Percentiles rank a stretch among this genome's conserved stretches.
phyloP scores from a whole-genome alignment of 2,113 vertebrate species.

The Scortum barcoo region DNA sequence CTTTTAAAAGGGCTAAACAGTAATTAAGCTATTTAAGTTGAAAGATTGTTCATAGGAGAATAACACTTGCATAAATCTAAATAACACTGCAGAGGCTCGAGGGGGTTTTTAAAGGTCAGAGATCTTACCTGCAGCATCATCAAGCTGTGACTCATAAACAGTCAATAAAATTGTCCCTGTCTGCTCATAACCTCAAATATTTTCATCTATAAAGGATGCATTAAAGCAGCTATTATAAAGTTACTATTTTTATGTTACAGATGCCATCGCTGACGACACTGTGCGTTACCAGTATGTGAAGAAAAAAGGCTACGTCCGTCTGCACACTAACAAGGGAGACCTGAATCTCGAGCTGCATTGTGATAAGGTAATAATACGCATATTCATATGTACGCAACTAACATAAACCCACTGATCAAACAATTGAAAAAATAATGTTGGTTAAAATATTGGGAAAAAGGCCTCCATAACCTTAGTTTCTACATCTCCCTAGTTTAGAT shows the following conservation, averaged over 20 bases:
- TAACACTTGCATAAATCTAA: not conserved
- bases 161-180: not conserved
- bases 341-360: conserved; percentile 96
- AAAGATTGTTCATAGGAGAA: not conserved
- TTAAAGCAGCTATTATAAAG: not conserved
- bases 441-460: not conserved
- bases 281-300: conserved; percentile 95
- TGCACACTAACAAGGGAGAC: conserved; percentile 95
- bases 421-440: not conserved
- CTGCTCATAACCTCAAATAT: not conserved
- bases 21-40: not conserved
- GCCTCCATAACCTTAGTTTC: too few species aligned
- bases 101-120: conserved; percentile 22
- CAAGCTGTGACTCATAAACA: not conserved
- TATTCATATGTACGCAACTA: not conserved
- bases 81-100: conserved; percentile 1
- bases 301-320: conserved; percentile 96
- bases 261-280: conserved; percentile 91
- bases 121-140: conserved; percentile 13
- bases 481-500: not conserved
- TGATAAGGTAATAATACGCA: conserved; percentile 87
- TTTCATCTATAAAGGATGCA: not conserved
- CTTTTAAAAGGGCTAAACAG: not conserved
- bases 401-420: not conserved
- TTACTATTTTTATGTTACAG: conserved; percentile 51